A percentile compares a stretch with the other conserved stretches of the same genome.
These are phyloP conservation scores for Ochotona curzoniae DNA, from an alignment of 2,113 vertebrate species.

Conservation along the genomic window DNA sequence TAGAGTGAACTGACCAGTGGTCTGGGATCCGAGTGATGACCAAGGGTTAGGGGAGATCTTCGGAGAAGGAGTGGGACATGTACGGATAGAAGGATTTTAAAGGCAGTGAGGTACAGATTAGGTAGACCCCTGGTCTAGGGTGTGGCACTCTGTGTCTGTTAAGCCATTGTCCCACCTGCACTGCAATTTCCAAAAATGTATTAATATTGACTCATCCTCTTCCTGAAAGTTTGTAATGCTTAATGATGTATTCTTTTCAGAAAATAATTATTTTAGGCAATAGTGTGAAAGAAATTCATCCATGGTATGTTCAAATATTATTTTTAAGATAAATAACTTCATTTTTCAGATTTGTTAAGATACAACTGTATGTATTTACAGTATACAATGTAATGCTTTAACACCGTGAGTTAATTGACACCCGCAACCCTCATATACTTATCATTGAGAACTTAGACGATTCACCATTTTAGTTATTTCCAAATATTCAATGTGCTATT, in stretches of 20 bases:
- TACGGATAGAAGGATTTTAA: neutral
- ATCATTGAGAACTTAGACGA: neutral
- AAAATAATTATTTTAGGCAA: slow-evolving; percentile 33
- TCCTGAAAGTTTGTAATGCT: neutral
- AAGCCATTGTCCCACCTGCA: neutral
- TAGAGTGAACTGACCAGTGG: neutral
- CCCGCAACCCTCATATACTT: neutral
- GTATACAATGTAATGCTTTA: neutral
- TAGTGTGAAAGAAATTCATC: neutral
- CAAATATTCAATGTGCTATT: neutral
- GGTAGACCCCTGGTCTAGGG: neutral
- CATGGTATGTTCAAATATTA: neutral
- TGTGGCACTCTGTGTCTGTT: neutral
- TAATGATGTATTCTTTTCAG: neutral
- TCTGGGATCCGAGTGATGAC: neutral
- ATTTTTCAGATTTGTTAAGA: neutral
- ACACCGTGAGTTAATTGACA: neutral
- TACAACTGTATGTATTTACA: neutral
- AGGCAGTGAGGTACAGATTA: neutral
- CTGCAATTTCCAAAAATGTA: neutral
- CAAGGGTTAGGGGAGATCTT: neutral
- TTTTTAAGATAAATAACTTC: neutral
- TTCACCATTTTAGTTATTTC: neutral
- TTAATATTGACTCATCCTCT: neutral
- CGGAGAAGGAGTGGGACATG: neutral